Base-by-base conservation (phyloP, 2,797 vertebrate genomes). In the Diglossa cyanea region DNA sequence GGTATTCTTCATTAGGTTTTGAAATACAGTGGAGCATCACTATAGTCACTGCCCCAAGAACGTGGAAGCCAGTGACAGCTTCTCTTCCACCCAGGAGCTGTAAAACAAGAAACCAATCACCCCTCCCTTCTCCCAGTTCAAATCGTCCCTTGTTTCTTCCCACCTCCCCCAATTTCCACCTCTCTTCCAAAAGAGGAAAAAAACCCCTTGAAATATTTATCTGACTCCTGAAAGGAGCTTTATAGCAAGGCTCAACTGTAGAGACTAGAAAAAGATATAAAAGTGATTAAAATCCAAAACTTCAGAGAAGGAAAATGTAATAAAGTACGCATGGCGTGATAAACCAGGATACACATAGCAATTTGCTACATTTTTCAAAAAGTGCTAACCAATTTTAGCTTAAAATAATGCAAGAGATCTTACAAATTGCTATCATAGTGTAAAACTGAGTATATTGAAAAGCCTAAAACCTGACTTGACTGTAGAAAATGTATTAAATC, bases 401-500 rank as follows among this genome's bases (percentile, higher is more conserved):
- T 86, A 95, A 95, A 95, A 86, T 50, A 92, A 28, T 85, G 58
- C 66, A 42, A 67, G 95, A 94, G 82, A 72, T 94, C 85, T 93
- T 90, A 96, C 60, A 93, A 88, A 89, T 35, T 91, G 88, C 79
- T 95, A 85, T 75, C 75, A 92, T 67, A 94, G 61, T 79, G 91
- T 90, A 96, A 96, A 96, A 95, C 63, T 50, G 80, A 96, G 79
- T 51, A 91, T 86, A 81, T 8, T 75, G 76, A 87, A 91, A 93
- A 92, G 86, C 67, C 62, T 95, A 84, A 95, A 96, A 96, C 88
- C 94, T 88, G 92, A 71, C 74, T 76, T 92, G 82, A 85, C 81
- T 86, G 93, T 96, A 97, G 86, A 96, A 97, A 96, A 97, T 11
- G 61, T 70, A 86, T 73, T 85, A 31, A 80, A 80, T 87, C 48